Percentiles rank a stretch among this genome's conserved stretches.
These are phyloP conservation scores for Penaeus japonicus DNA, from an alignment of 1,140 invertebrate species.

Conservation along the genomic window DNA sequence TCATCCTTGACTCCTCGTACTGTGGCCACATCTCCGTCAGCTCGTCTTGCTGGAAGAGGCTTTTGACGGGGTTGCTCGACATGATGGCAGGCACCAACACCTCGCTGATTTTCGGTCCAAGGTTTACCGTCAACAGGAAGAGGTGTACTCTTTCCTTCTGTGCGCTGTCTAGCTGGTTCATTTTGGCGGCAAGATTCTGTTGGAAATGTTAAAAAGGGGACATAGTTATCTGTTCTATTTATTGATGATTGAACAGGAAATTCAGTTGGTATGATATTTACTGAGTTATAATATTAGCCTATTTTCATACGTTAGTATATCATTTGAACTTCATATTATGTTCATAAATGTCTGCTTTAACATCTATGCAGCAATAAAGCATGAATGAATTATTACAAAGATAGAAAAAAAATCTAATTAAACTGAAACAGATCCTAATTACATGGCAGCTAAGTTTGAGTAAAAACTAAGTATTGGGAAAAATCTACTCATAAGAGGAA, in stretches of 20 bases:
- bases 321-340: too few species aligned
- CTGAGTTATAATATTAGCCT: too few species aligned
- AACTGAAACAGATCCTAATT: too few species aligned
- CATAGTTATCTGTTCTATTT: neutral
- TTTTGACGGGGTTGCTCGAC: neutral
- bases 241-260: neutral
- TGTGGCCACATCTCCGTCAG: conserved; percentile 38
- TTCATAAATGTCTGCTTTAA: too few species aligned
- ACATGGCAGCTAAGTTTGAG: too few species aligned
- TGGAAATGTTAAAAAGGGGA: neutral
- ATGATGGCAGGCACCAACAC: conserved; percentile 17
- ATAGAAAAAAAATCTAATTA: too few species aligned
- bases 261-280: neutral
- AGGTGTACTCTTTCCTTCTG: conserved; percentile 39
- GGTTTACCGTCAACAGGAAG: conserved; percentile 18
- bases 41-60: conserved; percentile 23
- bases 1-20: conserved; percentile 1
- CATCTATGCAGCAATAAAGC: too few species aligned
- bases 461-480: too few species aligned
- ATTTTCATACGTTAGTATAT: too few species aligned
- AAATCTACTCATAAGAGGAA: too few species aligned
- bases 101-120: neutral
- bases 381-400: too few species aligned
- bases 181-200: conserved; percentile 29
- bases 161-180: conserved; percentile 4